These are phyloP conservation scores for Lottia gigantea DNA, from an alignment of 2,888 invertebrate species.

Conservation along the genomic window DNA sequence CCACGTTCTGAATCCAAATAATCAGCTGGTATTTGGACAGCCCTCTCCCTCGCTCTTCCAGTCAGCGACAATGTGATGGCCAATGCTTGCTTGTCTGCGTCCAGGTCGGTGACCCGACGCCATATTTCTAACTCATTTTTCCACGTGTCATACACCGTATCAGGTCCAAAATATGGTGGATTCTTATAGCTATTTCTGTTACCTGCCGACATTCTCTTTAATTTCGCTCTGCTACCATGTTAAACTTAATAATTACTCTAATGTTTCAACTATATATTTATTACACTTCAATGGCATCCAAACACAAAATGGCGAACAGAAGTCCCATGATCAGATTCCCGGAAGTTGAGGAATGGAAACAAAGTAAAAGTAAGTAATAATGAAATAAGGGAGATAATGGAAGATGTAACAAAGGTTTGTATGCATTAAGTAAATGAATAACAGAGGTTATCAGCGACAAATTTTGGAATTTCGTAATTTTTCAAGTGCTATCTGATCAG, in stretches of 20 bases:
- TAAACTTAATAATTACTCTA: not conserved
- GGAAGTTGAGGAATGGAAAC: too few species aligned
- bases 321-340: too few species aligned
- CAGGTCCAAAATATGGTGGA: not conserved
- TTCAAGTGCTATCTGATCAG: too few species aligned
- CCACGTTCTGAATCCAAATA: not conserved
- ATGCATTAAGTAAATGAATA: too few species aligned
- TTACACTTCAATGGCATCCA: too few species aligned
- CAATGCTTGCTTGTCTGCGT: not conserved
- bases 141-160: not conserved
- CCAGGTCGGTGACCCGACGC: not conserved
- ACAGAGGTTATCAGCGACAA: not conserved
- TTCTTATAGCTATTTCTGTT: not conserved
- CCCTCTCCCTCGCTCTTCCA: not conserved
- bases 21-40: not conserved
- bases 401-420: too few species aligned
- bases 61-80: not conserved
- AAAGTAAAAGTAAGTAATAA: too few species aligned
- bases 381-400: too few species aligned
- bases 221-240: not conserved
- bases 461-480: too few species aligned
- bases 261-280: too few species aligned
- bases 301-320: too few species aligned
- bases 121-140: not conserved
- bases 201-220: not conserved